Base-by-base conservation (phyloP, 2,113 vertebrate genomes). In the Cyphomyrus discorhynchus region DNA sequence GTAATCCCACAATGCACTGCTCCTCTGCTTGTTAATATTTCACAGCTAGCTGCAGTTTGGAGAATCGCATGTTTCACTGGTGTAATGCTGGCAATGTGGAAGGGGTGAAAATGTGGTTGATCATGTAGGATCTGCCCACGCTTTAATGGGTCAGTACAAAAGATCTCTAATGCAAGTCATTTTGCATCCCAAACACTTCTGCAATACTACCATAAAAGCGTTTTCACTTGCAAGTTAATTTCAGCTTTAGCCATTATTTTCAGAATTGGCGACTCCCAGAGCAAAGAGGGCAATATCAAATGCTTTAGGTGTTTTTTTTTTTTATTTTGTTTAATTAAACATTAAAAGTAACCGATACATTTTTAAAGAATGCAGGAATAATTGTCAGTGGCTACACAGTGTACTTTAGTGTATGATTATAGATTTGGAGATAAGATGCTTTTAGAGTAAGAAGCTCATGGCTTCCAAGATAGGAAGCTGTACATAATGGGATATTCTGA, bases 191-290 rank as follows among this genome's bases (percentile, higher is more conserved):
- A 52, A 88, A 62, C 56, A 62, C 15, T 88, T 42, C 9, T 9
- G n/a, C 19, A 62, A 88, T 52, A 7, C 85, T 9, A 35, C 50
- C 50, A 39, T 87, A 52, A 87, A 87, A 87, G 50, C n/a, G 17
- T 50, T 88, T 62, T 62, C 10, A n/a, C 42, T 62, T 62, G 87
- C 39, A 17, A 8, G 27, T 53, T 86, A 49, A 52, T 50, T 49
- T 52, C 27, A 45, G 39, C 56, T 21, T 46, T 35, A 93, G 92
- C 95, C 94, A 93, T 93, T 93, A 94, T 94, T 92, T 90, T 89
- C 88, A 88, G 92, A 93, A 87, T 88, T 91, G 91, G 91, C 19
- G 0, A 1, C 89, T 91, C 13, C 90, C 87, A 56, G 45, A 89
- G 56, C 89, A 80, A 46, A 77, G 58, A 91, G 93, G 90, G 90